Evolutionary conservation across 2,113 vertebrate species (phyloP).

Genomic region (Alethe castanea): DNA sequence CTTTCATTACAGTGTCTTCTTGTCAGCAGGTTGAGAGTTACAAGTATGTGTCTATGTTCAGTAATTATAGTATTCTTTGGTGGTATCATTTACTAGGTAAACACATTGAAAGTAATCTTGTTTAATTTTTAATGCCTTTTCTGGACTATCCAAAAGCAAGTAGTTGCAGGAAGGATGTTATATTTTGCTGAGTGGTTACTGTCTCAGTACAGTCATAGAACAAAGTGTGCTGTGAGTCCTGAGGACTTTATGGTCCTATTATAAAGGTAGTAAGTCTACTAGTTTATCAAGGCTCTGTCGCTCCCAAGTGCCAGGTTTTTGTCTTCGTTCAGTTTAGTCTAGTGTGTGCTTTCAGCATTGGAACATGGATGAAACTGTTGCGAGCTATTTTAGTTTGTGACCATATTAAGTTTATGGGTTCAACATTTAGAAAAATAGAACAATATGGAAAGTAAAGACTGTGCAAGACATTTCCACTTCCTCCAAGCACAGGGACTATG

Average conservation of each 20-base stretch:
- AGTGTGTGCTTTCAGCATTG: background rate
- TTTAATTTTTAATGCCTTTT: background rate
- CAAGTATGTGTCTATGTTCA: constrained; percentile 77
- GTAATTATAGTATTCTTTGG: background rate
- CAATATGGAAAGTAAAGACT: background rate
- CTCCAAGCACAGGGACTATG: background rate
- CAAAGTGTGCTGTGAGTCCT: background rate
- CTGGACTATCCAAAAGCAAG: background rate
- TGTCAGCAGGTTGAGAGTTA: constrained; percentile 91
- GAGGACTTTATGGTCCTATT: background rate
- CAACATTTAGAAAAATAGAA: background rate
- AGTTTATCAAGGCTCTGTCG: background rate
- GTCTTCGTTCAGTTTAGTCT: background rate
- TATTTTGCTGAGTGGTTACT: background rate
- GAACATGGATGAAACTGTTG: background rate
- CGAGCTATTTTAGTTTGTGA: background rate
- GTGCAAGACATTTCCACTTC: background rate
- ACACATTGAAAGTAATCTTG: background rate
- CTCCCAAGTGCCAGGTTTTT: background rate
- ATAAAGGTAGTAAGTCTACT: background rate
- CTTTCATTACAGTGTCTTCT: constrained; percentile 93
- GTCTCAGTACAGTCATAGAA: background rate
- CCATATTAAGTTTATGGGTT: background rate
- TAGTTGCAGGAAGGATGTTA: background rate
- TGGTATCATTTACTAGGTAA: background rate